Evolutionary conservation across 2,113 vertebrate species (phyloP), one percentile per base, ranked within the genome.

Genomic region (Phalacrocorax carbo): DNA sequence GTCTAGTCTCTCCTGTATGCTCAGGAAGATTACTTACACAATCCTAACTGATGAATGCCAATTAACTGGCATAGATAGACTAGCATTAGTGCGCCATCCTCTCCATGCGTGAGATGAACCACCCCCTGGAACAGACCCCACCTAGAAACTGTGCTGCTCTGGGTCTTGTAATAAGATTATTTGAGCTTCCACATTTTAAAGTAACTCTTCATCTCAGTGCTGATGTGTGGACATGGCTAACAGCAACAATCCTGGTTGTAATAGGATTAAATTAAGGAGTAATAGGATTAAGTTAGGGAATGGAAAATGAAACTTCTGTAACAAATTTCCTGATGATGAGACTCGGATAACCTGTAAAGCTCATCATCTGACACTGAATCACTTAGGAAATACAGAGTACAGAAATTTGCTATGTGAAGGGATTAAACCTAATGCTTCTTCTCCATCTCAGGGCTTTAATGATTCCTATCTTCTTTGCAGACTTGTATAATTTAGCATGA

Each of bases 251-350:
- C 30, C 20, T 69, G 26, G 6, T 42, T 88, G 57, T 86, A 86
- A 90, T 38, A 81, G 64, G 72, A 88, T 93, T 88, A 94, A 90
- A 93, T 94, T 78, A 90, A 83, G 18, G 51, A 83, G 23, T 68
- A 94, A 94, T 90, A 86, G 18, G 80, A 92, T 96, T 94, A 96
- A 86, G 36, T 71, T 88, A 86, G 92, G 57, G 72, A 83, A 65
- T 52, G 27, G 80, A 90, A 83, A 93, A 85, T 89, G 44, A 93
- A 94, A 62, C 27, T 65, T 90, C 54, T 51, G 2, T 73, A 72
- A 80, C 61, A 93, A 65, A 88, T 95, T 90, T 82, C 78, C 75
- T 64, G 52, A 76, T 92, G 72, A 61, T 91, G 51, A 71, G 61
- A 72, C 38, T 90, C 2, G 2, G 52, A 58, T 58, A 77, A 93